A percentile compares a stretch with the other conserved stretches of the same genome.
Conservation (phyloP, 2,888 invertebrate species). For the Rugalucina vietnamica region DNA sequence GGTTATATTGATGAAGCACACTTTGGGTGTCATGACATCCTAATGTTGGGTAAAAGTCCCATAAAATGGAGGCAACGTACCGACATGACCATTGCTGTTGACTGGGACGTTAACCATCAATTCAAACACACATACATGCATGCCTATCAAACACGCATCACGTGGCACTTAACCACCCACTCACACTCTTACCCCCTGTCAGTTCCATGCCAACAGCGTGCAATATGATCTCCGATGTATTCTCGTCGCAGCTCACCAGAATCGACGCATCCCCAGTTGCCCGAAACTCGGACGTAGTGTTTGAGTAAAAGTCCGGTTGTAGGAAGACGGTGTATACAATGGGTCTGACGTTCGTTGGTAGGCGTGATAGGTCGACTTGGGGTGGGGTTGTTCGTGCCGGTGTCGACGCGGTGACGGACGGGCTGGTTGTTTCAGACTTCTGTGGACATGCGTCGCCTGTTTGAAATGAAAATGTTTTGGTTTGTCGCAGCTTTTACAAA, state of each 20-base stretch:
- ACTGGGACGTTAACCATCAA: too few species aligned
- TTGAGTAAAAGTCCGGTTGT: slow-evolving; percentile 72
- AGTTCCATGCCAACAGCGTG: slow-evolving; percentile 67
- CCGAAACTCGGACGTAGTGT: slow-evolving; percentile 65
- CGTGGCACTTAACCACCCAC: too few species aligned
- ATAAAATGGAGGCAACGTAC: too few species aligned
- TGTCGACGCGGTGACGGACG: slow-evolving; percentile 17
- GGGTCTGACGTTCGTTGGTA: slow-evolving; percentile 69
- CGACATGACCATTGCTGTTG: too few species aligned
- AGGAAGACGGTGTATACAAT: slow-evolving; percentile 72
- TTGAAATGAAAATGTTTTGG: not conserved
- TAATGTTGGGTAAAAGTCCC: too few species aligned
- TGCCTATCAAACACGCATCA: too few species aligned
- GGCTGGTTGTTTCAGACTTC: not conserved
- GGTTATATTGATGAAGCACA: too few species aligned
- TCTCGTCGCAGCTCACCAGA: slow-evolving; percentile 49
- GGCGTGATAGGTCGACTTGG: slow-evolving; percentile 60
- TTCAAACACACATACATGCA: too few species aligned
- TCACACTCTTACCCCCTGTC: slow-evolving; percentile 16
- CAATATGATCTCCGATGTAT: slow-evolving; percentile 62
- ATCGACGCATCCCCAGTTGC: slow-evolving; percentile 68
- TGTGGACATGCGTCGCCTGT: slow-evolving; percentile 29
- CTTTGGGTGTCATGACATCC: too few species aligned
- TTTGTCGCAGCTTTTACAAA: too few species aligned
- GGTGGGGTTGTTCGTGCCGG: not conserved